Conservation (phyloP, 2,888 invertebrate genomes). For the Oasisia sp. region DNA sequence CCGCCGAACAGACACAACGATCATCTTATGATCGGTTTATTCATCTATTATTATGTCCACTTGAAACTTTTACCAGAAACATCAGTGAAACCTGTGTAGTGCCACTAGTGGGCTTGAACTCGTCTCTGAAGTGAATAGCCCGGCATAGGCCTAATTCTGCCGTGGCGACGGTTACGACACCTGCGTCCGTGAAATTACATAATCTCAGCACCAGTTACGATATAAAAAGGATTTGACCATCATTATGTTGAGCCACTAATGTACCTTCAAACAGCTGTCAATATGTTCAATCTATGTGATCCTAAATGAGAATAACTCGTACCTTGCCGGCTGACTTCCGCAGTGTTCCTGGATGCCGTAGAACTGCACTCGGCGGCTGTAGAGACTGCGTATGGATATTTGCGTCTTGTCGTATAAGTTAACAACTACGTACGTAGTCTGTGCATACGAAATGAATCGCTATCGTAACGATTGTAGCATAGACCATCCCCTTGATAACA, state of each 20-base stretch:
- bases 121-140: not conserved
- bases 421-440: not conserved
- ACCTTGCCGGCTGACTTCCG: constrained; percentile 13
- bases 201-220: not conserved
- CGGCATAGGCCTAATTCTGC: not conserved
- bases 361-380: not conserved
- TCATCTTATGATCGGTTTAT: not conserved
- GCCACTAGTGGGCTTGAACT: too few relatives aligned
- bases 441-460: not conserved
- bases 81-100: not conserved
- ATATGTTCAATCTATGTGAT: not conserved
- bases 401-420: not conserved
- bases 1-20: not conserved
- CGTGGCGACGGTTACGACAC: not conserved
- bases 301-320: not conserved
- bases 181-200: constrained; percentile 11
- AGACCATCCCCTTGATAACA: not conserved
- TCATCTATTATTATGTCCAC: not conserved
- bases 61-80: not conserved
- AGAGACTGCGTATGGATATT: constrained; percentile 10
- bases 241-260: not conserved
- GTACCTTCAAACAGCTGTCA: not conserved
- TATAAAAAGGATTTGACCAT: not conserved
- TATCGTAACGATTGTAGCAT: not conserved
- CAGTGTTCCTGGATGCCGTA: not conserved